These are phyloP conservation scores for Bedellia somnulentella DNA, from an alignment of 2,888 invertebrate genomes.

Conservation along the genomic window DNA sequence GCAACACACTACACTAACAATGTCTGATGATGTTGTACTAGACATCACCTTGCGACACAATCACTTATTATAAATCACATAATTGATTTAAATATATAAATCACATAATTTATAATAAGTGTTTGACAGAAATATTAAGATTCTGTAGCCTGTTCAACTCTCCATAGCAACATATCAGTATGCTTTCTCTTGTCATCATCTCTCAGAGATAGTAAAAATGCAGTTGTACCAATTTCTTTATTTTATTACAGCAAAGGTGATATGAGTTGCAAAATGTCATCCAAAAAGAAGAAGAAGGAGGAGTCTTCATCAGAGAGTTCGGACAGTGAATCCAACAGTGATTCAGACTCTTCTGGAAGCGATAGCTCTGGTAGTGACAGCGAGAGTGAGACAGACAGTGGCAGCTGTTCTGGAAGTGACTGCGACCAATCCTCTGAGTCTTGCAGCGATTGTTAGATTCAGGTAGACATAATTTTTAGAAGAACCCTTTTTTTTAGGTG, in stretches of 20 bases:
- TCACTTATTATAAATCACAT: too few relatives aligned
- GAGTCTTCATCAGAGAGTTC: constrained; percentile 25
- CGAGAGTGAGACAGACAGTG: too few relatives aligned
- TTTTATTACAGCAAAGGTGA: constrained; percentile 22
- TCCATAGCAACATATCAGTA: too few relatives aligned
- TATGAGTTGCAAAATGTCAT: constrained; percentile 28
- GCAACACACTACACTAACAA: too few relatives aligned
- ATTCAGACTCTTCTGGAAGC: constrained; percentile 18
- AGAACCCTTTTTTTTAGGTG: too few relatives aligned
- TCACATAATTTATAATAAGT: neutral
- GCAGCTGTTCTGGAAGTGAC: too few relatives aligned
- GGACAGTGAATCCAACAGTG: constrained; percentile 14
- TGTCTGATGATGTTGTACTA: too few relatives aligned
- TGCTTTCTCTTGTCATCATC: constrained; percentile 2
- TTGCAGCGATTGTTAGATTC: constrained; percentile 20
- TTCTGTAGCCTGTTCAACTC: neutral
- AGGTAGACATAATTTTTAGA: too few relatives aligned
- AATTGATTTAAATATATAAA: constrained; percentile 1
- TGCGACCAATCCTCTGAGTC: too few relatives aligned
- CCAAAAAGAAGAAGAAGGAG: constrained; percentile 33
- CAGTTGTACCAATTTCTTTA: neutral
- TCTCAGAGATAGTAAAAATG: neutral
- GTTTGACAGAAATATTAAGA: neutral
- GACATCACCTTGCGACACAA: too few relatives aligned
- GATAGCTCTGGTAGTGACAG: constrained; percentile 28